Base-by-base conservation (phyloP, 2,113 vertebrate species). In the Seriola quinqueradiata region DNA sequence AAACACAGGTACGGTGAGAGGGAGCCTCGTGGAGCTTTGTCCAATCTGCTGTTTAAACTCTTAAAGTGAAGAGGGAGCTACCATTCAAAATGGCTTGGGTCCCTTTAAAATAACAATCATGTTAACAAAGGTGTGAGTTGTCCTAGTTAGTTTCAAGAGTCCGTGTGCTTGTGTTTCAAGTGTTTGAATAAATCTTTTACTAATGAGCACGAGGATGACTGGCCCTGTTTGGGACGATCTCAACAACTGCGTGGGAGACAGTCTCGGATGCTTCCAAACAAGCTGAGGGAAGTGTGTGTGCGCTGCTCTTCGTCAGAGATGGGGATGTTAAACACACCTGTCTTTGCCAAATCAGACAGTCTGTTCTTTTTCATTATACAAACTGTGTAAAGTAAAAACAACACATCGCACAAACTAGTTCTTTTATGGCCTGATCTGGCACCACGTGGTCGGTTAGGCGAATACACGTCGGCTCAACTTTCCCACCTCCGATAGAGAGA, bases 41-140 rank as follows among this genome's bases (percentile, higher is more conserved):
- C 71, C 58, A 28, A 63, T 79, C 70, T 42, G 60, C 68, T 75
- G 55, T 74, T 79, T 34, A 50, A 71, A 73, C 70, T 38, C 34
- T 42, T 14, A 11, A 48, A 1, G n/a, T 21, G 69, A 67, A 36
- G n/a, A 48, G 54, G 48, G 54, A 75, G 54, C 65, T 86, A 40
- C 12, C 36, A 34, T 85, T 87, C 69, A 81, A 89, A 92, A 91
- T 92, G 90, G 90, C 93, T 94, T 67, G 91, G 92, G 92, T 94
- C 93, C 93, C 93, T 93, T 92, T 82, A 81, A 76, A 89, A 87
- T 79, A 89, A 85, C 80, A 81, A 40, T 73, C 63, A 73, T 72
- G 79, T 88, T 84, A 60, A 86, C 63, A 73, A 78, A 90, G 85
- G 85, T 80, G 70, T 69, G 81, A 89, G 75, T 79, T 82, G 79